Evolutionary conservation across 2,888 invertebrate species (phyloP), one percentile per base, ranked within the genome.

Genomic region (Eretmocerus hayati): DNA sequence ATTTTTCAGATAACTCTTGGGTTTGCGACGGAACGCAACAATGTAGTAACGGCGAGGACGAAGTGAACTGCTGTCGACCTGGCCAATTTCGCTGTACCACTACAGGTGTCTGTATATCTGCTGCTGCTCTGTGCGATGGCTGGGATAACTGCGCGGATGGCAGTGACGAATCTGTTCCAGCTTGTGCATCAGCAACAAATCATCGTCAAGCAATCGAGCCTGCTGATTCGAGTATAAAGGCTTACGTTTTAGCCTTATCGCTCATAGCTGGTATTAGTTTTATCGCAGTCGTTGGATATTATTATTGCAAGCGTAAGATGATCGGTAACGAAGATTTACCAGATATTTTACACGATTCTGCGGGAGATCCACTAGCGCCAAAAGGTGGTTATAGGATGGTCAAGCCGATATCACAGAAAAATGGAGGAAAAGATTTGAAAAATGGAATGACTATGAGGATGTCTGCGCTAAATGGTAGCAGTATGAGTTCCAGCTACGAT

Each of bases 111-210:
- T 90, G 90, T 59, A 80, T 90, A 18, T 77, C 85, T 0, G 73
- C 79, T 3, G 72, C 77, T 0, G 70, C 80, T 6, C 73, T 89
- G 1, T 91, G 91, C 62, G 88, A 91, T 69, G 84, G 85, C 0
- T 81, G 79, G 69, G 80, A 79, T 9, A 81, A 90, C 65, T 91
- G 91, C 65, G 79, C 79, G 4, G 89, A 90, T 71, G 87, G 87
- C 2, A 80, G 85, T 1, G 90, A 91, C 66, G 91, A 91, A 67
- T 74, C 79, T 5, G 76, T 79, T 2, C 77, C 81, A 2, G 77
- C 80, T 4, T 87, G 87, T 61, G 73, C 75, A 2, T 62, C 65
- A 1, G 58, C 61, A 4, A 65, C 62, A 36, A 65, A 73, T 48
- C 72, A 72, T n/a, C 71, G 74, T 6, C 74, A 75, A 41, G 54